These are phyloP conservation scores for Mellilla xanthometata DNA, from an alignment of 2,888 invertebrate species.

Conservation along the genomic window DNA sequence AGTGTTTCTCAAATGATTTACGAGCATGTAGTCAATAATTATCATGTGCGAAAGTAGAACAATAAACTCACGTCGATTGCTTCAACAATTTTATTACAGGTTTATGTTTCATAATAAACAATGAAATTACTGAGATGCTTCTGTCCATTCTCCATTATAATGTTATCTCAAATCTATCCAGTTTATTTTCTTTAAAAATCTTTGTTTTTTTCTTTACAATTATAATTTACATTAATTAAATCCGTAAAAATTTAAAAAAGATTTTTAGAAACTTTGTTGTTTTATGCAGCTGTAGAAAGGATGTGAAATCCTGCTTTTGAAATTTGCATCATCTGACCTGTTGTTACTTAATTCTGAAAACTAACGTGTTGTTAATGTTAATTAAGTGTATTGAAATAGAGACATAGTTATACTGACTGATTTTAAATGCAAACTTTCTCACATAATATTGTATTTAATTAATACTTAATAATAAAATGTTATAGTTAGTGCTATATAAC, in stretches of 20 bases:
- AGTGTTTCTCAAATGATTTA: constrained; percentile 18
- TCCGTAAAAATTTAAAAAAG: constrained; percentile 18
- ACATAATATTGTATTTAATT: too few species aligned
- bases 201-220: neutral
- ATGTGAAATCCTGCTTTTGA: constrained; percentile 36
- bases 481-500: neutral
- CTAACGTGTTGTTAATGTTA: constrained; percentile 15
- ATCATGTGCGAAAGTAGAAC: constrained; percentile 33
- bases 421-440: constrained; percentile 18
- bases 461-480: too few species aligned
- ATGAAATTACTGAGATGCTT: constrained; percentile 17
- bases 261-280: constrained; percentile 24
- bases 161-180: constrained; percentile 10
- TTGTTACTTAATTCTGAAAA: constrained; percentile 22
- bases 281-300: constrained; percentile 25
- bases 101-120: constrained; percentile 38
- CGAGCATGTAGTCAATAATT: constrained; percentile 24
- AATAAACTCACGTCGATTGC: constrained; percentile 36
- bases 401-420: constrained; percentile 21
- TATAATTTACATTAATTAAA: too few species aligned
- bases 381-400: constrained; percentile 28
- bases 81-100: constrained; percentile 32
- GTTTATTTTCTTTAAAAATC: constrained; percentile 9
- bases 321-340: constrained; percentile 20
- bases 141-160: constrained; percentile 16